Base-by-base conservation (phyloP, 2,888 invertebrate species). In the Ennomos quercinarius region DNA sequence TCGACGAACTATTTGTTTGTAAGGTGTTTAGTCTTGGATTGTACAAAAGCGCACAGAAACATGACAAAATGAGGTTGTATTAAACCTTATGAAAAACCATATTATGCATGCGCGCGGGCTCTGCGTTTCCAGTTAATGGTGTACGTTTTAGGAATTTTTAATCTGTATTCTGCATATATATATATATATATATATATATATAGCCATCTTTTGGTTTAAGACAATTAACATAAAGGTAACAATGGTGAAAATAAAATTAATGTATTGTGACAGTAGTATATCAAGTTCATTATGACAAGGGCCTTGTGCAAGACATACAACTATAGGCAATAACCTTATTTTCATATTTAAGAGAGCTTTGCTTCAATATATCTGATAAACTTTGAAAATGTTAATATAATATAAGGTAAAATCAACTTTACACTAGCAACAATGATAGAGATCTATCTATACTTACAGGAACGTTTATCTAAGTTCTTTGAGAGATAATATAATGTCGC, bases 361-460 rank as follows among this genome's bases (percentile, higher is more conserved):
- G 46, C 50, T 58, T 53, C 39, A 10, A 38, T 38, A 35, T 17
- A 47, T 52, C 9, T 53, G 40, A 59, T 73, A 66, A 63, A 70
- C 67, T 67, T 65, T 57, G 60, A 55, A 61, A 43, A 13, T 13
- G 55, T 47, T 61, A 61, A 61, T 61, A 56, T 61, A 61, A 56
- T 61, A 56, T 56, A 52, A 54, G 41, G 68, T 71, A 70, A 72
- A 72, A 65, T 69, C 61, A 73, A 67, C 66, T 78, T 79, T 75
- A 82, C 78, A 86, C 79, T 87, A 83, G 84, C 85, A 87, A 87
- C 87, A 86, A 80, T 78, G 75, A 81, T 85, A 90, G 90, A 91
- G 89, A 91, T 91, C 91, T 91, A 91, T 87, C 84, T 91, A 87
- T 84, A 87, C 83, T 86, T 90, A 88, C 78, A 91, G 91, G 91